Evolutionary conservation across 2,113 vertebrate species (phyloP).

Genomic region (Cichladusa arquata): DNA sequence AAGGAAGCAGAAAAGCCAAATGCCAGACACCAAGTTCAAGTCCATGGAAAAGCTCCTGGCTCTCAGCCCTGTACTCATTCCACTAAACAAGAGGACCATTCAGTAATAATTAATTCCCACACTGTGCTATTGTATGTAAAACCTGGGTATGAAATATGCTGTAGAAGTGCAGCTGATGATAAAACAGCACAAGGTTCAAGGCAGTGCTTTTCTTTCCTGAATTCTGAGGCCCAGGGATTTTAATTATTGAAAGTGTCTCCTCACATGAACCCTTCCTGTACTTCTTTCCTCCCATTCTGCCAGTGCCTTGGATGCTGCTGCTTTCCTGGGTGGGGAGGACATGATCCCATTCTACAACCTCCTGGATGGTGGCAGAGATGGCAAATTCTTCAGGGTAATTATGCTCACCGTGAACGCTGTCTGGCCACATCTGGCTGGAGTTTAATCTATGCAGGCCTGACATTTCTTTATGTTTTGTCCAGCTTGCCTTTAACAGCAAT

Average conservation of each 20-base stretch:
- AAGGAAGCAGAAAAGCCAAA: slow-evolving; percentile 63
- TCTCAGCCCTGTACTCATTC: slow-evolving; percentile 42
- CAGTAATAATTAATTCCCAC: slow-evolving; percentile 57
- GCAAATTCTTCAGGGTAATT: slow-evolving; percentile 84
- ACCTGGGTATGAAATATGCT: slow-evolving; percentile 34
- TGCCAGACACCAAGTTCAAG: slow-evolving; percentile 48
- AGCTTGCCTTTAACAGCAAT: neutral
- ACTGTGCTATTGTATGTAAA: slow-evolving; percentile 64
- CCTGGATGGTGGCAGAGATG: slow-evolving; percentile 86
- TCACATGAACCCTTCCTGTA: neutral
- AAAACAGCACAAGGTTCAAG: neutral
- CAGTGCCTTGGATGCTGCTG: slow-evolving; percentile 85
- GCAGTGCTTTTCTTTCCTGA: neutral
- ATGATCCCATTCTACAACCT: slow-evolving; percentile 87
- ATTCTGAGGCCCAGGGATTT: neutral
- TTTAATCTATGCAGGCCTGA: neutral
- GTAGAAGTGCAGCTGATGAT: slow-evolving; percentile 4
- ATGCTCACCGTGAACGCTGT: neutral
- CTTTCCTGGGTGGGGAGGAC: slow-evolving; percentile 83
- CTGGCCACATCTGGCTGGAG: neutral
- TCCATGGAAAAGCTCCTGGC: slow-evolving; percentile 53
- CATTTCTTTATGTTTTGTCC: neutral
- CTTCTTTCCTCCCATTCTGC: neutral
- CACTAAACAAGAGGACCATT: slow-evolving; percentile 49
- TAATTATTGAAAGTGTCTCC: neutral